These are phyloP conservation scores for Panonychus citri DNA, from an alignment of 1,140 invertebrate genomes.

Conservation along the genomic window DNA sequence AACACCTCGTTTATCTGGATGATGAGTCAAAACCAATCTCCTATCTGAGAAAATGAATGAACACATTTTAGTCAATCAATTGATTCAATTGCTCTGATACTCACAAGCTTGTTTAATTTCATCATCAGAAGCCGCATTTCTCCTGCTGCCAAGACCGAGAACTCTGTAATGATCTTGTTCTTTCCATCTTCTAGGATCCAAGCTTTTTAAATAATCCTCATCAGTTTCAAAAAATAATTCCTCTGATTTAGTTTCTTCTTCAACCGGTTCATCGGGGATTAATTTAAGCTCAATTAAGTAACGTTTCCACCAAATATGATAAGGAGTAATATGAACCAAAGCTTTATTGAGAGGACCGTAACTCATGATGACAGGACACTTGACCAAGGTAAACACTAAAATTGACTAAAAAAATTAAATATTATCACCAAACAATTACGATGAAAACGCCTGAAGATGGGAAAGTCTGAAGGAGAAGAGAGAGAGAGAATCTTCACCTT, in stretches of 20 bases:
- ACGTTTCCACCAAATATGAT: too few relatives aligned
- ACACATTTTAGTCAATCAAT: not conserved
- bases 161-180: constrained; percentile 89
- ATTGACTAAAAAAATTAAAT: too few relatives aligned
- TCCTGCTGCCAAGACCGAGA: constrained; percentile 53
- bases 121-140: constrained; percentile 59
- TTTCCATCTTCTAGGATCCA: constrained; percentile 94
- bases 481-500: too few relatives aligned
- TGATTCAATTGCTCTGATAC: constrained; percentile 19
- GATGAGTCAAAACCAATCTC: constrained; percentile 73
- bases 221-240: not conserved
- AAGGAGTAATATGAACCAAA: too few relatives aligned
- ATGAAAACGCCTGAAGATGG: too few relatives aligned
- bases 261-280: too few relatives aligned
- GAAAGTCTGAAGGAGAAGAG: too few relatives aligned
- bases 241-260: not conserved
- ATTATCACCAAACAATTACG: too few relatives aligned
- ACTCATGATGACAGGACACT: too few relatives aligned
- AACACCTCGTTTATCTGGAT: constrained; percentile 81
- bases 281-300: too few relatives aligned
- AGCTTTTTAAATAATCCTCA: constrained; percentile 49
- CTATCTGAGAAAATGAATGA: constrained; percentile 30
- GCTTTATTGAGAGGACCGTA: too few relatives aligned
- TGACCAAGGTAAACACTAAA: too few relatives aligned
- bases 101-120: constrained; percentile 79